Conservation (phyloP, 2,888 invertebrate species). For the Malachius bipustulatus region DNA sequence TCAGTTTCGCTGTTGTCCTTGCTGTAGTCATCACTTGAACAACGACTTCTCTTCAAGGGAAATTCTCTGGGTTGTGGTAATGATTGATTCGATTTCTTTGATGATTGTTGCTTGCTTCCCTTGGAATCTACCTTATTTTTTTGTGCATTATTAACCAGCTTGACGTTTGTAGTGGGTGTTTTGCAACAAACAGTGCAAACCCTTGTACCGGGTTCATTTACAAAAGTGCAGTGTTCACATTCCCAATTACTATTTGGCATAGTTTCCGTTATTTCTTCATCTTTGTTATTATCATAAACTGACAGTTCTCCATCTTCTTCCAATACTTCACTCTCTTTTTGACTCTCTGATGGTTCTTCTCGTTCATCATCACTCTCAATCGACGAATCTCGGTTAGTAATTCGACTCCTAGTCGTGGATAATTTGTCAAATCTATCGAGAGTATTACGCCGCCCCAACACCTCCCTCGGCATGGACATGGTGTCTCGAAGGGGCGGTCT, state of each 20-base stretch:
- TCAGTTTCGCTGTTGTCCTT: conserved; percentile 37
- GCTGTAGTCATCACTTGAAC: conserved; percentile 33
- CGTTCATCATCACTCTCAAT: conserved; percentile 29
- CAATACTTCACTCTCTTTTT: conserved; percentile 24
- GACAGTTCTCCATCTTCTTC: conserved; percentile 25
- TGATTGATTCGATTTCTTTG: conserved; percentile 10
- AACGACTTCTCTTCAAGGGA: conserved; percentile 23
- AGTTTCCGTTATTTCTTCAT: conserved; percentile 26
- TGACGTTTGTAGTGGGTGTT: conserved; percentile 44
- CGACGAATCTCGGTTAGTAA: conserved; percentile 26
- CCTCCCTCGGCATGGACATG: conserved; percentile 29
- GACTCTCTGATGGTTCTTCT: conserved; percentile 14
- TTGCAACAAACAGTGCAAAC: conserved; percentile 82
- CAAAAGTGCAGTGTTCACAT: conserved; percentile 83
- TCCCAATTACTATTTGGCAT: conserved; percentile 56
- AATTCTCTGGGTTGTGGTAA: too few relatives aligned
- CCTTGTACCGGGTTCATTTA: conserved; percentile 66
- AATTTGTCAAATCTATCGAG: conserved; percentile 25
- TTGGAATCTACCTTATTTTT: conserved; percentile 14
- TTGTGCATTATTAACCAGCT: conserved; percentile 18
- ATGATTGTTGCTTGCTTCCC: conserved; percentile 13
- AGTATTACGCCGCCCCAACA: conserved; percentile 21
- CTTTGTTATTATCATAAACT: conserved; percentile 24
- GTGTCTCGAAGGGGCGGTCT: conserved; percentile 25
- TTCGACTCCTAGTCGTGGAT: conserved; percentile 23